Evolutionary conservation across 2,797 vertebrate species (phyloP), one percentile per base, ranked within the genome.

Genomic region (Melanotaenia maccullochi): DNA sequence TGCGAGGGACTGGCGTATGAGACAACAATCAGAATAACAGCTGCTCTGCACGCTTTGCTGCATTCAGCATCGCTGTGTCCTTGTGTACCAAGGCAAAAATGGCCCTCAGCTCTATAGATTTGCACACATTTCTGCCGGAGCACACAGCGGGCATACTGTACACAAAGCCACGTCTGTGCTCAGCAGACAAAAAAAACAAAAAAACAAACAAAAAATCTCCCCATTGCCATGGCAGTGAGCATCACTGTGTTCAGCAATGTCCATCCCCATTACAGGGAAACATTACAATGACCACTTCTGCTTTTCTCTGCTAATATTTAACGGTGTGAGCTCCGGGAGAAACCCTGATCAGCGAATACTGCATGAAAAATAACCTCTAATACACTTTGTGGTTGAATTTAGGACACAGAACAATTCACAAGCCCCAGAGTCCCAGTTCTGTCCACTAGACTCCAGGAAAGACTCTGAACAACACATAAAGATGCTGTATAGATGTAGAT

Each of bases 151-250:
- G 59, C 61, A 30, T 62, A 70, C 78, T 70, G 73, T 18, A 73
- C 65, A 85, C 84, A 87, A 71, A 83, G 81, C 70, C 12, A 32
- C 3, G 68, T 68, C 83, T 86, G 82, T 85, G 30, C 78, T 79
- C 76, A 2, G 60, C 33, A 52, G 47, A 42, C 54, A 69, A 62
- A 40, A 55, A 25, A 59, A 64, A 24, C 73, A 30, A 30, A 30
- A 30, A 30, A 30, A 30, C 4, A 30, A 30, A 30, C 28, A 30
- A 30, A 40, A 64, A 24, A 40, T 0, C 36, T 5, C 52, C 9
- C 75, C 79, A 88, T 88, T 14, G 49, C 86, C 87, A 87, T 80
- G 82, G 80, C 80, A 84, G 68, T 65, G 81, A 42, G 66, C 52
- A 35, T 81, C 79, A 28, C 59, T 9, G 51, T 51, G 74, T 56